A percentile compares a stretch with the other conserved stretches of the same genome.
Conservation (phyloP, 2,113 vertebrate genomes). For the Periophthalmus modestus region DNA sequence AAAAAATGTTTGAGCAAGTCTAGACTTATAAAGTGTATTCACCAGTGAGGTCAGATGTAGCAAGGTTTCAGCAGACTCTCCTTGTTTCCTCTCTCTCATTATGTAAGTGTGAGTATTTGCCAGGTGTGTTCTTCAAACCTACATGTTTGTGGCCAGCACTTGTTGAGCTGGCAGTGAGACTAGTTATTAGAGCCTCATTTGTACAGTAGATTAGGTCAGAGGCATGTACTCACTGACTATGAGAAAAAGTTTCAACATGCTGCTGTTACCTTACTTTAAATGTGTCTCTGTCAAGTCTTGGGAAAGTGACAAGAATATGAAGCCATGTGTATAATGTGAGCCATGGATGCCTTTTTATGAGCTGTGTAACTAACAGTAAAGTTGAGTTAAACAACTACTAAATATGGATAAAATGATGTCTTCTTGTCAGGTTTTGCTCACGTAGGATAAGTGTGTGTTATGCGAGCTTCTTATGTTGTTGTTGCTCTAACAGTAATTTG, state of each 20-base stretch:
- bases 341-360: not conserved
- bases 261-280: slow-evolving; percentile 16
- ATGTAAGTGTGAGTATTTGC: slow-evolving; percentile 14
- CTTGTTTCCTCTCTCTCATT: slow-evolving; percentile 11
- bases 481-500: slow-evolving; percentile 31
- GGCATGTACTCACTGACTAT: slow-evolving; percentile 53
- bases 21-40: not conserved
- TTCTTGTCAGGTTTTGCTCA: slow-evolving; percentile 11
- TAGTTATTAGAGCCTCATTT: slow-evolving; percentile 51
- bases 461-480: slow-evolving; percentile 65
- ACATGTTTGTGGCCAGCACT: slow-evolving; percentile 6
- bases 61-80: not conserved
- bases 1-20: slow-evolving; percentile 8
- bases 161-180: slow-evolving; percentile 34
- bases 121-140: slow-evolving; percentile 14
- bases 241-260: slow-evolving; percentile 33
- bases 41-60: not conserved
- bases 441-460: slow-evolving; percentile 40
- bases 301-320: not conserved
- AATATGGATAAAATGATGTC: not conserved
- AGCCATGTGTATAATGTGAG: not conserved
- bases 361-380: not conserved
- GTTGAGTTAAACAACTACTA: not conserved
- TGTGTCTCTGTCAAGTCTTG: slow-evolving; percentile 15
- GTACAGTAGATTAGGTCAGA: slow-evolving; percentile 58